phyloP scores from a whole-genome alignment of 2,113 vertebrate genomes.

The Xiphorhynchus elegans region DNA sequence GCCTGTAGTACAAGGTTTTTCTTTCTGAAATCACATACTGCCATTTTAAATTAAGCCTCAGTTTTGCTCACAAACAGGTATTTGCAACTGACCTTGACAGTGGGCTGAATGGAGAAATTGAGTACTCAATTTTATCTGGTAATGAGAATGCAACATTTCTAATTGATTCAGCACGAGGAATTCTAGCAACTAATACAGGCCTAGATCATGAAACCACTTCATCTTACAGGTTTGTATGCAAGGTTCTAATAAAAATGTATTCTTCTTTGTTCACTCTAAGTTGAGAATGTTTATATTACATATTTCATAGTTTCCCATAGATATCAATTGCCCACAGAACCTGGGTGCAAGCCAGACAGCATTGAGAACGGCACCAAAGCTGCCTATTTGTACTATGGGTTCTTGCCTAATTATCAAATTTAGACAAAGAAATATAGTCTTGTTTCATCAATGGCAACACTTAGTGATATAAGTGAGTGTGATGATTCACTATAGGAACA shows the following conservation, averaged over 20 bases:
- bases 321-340: background rate
- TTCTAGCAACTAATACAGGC: slow-evolving; percentile 77
- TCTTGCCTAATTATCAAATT: background rate
- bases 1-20: background rate
- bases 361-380: background rate
- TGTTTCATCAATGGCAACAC: background rate
- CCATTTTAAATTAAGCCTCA: slow-evolving; percentile 15
- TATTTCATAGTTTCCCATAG: background rate
- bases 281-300: background rate
- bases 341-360: background rate
- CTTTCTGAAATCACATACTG: background rate
- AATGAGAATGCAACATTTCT: slow-evolving; percentile 82
- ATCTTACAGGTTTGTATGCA: slow-evolving; percentile 84
- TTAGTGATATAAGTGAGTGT: background rate
- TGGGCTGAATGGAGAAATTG: slow-evolving; percentile 81
- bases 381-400: background rate
- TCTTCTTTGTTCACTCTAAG: background rate
- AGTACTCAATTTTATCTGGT: slow-evolving; percentile 87
- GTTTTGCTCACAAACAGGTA: slow-evolving; percentile 74
- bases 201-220: slow-evolving; percentile 84
- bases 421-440: background rate
- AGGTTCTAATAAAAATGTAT: background rate
- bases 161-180: slow-evolving; percentile 82
- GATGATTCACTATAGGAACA: background rate
- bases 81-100: slow-evolving; percentile 87